These are phyloP conservation scores for Epirrita christyi DNA, from an alignment of 2,888 invertebrate genomes.

Conservation along the genomic window DNA sequence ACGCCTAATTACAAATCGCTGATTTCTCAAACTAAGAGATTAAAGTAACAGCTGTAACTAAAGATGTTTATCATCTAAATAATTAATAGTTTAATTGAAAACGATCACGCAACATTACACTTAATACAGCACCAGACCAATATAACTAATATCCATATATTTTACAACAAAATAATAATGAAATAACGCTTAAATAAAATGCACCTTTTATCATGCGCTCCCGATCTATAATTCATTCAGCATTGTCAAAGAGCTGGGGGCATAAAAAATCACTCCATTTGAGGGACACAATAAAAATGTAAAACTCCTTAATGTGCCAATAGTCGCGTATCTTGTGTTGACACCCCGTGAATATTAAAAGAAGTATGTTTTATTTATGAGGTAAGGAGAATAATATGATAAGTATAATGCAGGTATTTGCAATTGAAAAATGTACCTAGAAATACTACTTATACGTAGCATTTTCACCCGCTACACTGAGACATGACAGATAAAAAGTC, in stretches of 20 bases:
- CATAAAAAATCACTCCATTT: constrained; percentile 58
- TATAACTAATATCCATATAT: constrained; percentile 18
- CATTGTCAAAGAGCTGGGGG: constrained; percentile 36
- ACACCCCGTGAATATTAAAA: constrained; percentile 46
- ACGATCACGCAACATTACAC: constrained; percentile 29
- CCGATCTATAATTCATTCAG: constrained; percentile 49
- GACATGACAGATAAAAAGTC: too few species aligned
- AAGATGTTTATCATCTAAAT: constrained; percentile 17
- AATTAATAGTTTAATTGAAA: constrained; percentile 21
- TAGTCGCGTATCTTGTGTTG: constrained; percentile 42
- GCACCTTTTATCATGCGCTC: constrained; percentile 39
- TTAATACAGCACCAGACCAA: constrained; percentile 6
- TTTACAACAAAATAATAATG: constrained; percentile 49
- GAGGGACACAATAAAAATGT: constrained; percentile 53
- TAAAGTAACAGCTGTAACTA: constrained; percentile 20
- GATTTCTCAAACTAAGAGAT: background rate
- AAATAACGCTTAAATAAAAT: constrained; percentile 39
- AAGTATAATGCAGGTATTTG: constrained; percentile 26
- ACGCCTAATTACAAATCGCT: too few species aligned
- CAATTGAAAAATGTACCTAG: constrained; percentile 39
- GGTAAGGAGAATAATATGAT: constrained; percentile 19
- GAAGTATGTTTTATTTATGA: constrained; percentile 47
- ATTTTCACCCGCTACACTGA: too few species aligned
- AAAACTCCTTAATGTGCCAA: constrained; percentile 48
- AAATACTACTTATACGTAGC: constrained; percentile 13